A percentile compares a stretch with the other conserved stretches of the same genome.
These are phyloP conservation scores for Tetrapedia diversipes DNA, from an alignment of 2,888 invertebrate genomes.

Conservation along the genomic window DNA sequence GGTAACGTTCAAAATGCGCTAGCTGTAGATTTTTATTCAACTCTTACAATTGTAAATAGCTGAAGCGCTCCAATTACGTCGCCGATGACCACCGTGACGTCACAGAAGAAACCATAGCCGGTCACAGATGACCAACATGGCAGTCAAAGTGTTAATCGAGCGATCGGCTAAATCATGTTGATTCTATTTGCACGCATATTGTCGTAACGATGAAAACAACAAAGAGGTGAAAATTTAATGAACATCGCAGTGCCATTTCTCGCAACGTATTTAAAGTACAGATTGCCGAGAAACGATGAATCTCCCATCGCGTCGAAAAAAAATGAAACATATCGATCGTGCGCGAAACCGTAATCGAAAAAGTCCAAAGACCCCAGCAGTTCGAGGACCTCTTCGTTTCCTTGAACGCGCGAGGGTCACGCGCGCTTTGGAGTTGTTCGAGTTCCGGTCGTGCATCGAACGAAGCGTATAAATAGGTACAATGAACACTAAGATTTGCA, in stretches of 20 bases:
- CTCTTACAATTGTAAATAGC: too few relatives aligned
- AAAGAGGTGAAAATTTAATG: background rate
- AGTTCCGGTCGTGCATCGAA: background rate
- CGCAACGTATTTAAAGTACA: background rate
- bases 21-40: too few relatives aligned
- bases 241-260: conserved; percentile 34
- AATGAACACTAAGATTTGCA: conserved; percentile 62
- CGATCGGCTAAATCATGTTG: background rate
- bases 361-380: background rate
- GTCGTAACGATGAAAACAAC: too few relatives aligned
- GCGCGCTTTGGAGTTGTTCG: conserved; percentile 4
- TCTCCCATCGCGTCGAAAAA: background rate
- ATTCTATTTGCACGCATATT: background rate
- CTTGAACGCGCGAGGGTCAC: background rate
- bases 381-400: too few relatives aligned
- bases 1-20: too few relatives aligned
- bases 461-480: conserved; percentile 36
- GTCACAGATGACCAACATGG: too few relatives aligned
- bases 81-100: too few relatives aligned
- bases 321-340: background rate
- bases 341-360: conserved; percentile 21
- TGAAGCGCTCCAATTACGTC: too few relatives aligned
- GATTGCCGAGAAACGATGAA: background rate
- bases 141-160: too few relatives aligned
- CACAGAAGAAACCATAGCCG: too few relatives aligned